phyloP scores from a whole-genome alignment of 2,113 vertebrate genomes.

The Oncorhynchus keta region DNA sequence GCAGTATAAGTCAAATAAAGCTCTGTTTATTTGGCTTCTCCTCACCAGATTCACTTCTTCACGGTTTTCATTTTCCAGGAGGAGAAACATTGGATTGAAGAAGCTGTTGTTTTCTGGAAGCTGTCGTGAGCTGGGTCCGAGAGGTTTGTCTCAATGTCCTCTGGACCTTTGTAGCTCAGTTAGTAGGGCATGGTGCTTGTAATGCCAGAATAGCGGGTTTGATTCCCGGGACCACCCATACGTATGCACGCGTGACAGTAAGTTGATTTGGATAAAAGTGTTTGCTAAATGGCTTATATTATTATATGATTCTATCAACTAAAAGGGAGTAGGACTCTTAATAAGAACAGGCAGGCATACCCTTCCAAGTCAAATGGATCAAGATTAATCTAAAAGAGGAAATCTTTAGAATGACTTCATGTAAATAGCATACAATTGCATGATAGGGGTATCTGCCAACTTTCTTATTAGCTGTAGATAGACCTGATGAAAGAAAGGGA shows the following conservation, averaged over 20 bases:
- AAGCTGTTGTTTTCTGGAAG: background rate
- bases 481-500: background rate
- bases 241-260: too few species aligned
- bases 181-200: background rate
- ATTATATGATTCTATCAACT: background rate
- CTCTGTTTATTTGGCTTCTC: conserved; percentile 5
- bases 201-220: background rate
- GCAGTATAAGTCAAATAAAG: conserved; percentile 26
- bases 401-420: background rate
- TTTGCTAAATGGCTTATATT: too few species aligned
- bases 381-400: background rate
- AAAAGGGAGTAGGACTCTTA: background rate
- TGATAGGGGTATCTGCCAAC: background rate
- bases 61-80: background rate
- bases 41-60: conserved; percentile 5
- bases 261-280: too few species aligned
- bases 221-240: too few species aligned
- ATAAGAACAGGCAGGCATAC: background rate
- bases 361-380: background rate
- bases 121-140: background rate
- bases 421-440: background rate
- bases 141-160: background rate
- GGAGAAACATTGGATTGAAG: too few species aligned
- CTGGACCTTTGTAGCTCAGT: background rate
- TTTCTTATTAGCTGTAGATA: background rate